Evolutionary conservation across 2,113 vertebrate species (phyloP).

Genomic region (Cebidichthys violaceus): DNA sequence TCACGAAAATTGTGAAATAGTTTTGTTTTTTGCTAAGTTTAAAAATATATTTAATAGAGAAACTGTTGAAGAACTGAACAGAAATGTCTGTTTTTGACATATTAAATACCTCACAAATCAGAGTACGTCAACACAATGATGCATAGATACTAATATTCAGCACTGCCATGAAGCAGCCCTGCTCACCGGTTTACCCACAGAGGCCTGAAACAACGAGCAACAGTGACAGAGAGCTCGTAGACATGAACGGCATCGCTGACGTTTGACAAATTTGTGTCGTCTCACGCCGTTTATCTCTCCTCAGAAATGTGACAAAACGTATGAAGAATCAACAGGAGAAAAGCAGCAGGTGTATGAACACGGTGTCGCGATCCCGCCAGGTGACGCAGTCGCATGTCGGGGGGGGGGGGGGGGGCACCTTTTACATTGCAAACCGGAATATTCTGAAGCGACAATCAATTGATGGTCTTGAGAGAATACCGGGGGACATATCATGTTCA

Average conservation of each 20-base stretch:
- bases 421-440: constrained; percentile 35
- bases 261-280: not conserved
- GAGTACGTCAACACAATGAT: not conserved
- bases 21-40: not conserved
- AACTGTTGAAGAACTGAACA: not conserved
- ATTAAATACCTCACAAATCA: not conserved
- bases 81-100: not conserved
- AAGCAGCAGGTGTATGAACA: not conserved
- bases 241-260: not conserved
- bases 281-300: not conserved
- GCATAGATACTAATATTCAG: not conserved
- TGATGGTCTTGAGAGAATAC: constrained; percentile 62
- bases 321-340: constrained; percentile 42
- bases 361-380: constrained; percentile 24
- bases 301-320: constrained; percentile 22
- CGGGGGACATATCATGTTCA: constrained; percentile 52
- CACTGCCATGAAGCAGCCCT: not conserved
- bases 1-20: not conserved
- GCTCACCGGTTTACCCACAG: not conserved
- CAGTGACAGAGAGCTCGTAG: not conserved
- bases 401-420: constrained; percentile 1
- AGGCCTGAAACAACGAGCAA: not conserved
- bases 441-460: constrained; percentile 56
- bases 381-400: constrained; percentile 35
- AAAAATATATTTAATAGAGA: not conserved